A percentile compares a stretch with the other conserved stretches of the same genome.
Evolutionary conservation across 2,113 vertebrate species (phyloP).

Genomic region (Pipa parva): DNA sequence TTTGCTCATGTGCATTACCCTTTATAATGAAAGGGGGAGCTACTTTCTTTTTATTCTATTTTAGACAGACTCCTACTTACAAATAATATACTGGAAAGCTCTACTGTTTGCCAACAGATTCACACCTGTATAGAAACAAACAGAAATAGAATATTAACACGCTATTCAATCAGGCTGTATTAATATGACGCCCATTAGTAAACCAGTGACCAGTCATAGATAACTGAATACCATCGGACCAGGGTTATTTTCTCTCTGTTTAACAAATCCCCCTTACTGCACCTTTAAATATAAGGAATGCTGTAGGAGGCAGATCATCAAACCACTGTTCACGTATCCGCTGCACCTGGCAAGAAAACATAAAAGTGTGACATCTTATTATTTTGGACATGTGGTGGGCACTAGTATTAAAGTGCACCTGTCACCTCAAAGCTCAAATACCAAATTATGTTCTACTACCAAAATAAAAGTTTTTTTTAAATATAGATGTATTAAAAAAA

Average conservation of each 20-base stretch:
- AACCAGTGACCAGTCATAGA: not conserved
- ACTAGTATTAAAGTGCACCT: no score
- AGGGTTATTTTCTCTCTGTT: not conserved
- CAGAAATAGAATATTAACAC: conserved; percentile 5
- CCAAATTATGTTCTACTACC: no score
- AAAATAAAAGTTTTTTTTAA: no score
- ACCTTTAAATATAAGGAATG: conserved; percentile 97
- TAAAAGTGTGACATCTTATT: not conserved
- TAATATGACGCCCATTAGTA: not conserved
- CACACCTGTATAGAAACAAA: conserved; percentile 68
- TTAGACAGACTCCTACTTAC: conserved; percentile 67
- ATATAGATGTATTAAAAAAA: no score
- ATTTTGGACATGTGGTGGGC: no score
- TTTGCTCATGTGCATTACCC: no score
- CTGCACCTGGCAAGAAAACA: conserved; percentile 60
- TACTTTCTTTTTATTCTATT: no score
- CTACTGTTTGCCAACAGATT: conserved; percentile 92
- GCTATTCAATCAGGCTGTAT: not conserved
- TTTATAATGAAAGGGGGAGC: no score
- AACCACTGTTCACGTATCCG: conserved; percentile 91
- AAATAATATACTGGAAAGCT: conserved; percentile 90
- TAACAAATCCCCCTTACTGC: not conserved
- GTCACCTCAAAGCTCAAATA: no score
- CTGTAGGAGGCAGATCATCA: conserved; percentile 88
- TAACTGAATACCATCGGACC: not conserved